phyloP scores from a whole-genome alignment of 1,140 invertebrate genomes.

The Daktulosphaira vitifoliae region DNA sequence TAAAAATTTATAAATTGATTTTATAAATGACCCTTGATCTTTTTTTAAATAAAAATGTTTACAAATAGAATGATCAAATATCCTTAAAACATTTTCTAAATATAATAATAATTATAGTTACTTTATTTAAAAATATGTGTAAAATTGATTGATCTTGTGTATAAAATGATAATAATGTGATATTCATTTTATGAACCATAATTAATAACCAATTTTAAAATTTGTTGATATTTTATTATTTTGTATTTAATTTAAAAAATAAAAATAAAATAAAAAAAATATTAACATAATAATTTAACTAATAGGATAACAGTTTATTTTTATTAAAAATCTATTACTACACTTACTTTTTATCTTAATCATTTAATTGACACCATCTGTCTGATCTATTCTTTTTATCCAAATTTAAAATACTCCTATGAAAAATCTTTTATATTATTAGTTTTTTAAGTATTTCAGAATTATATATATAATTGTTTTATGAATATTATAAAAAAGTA shows the following conservation, averaged over 20 bases:
- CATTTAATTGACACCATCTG: no score
- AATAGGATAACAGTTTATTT: no score
- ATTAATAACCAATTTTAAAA: constrained; percentile 24
- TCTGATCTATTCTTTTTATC: no score
- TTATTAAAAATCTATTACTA: no score
- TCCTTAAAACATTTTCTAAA: constrained; percentile 1
- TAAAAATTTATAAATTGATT: constrained; percentile 2
- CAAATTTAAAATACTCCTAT: no score
- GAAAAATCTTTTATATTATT: no score
- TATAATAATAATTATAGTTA: constrained; percentile 5
- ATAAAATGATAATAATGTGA: background rate
- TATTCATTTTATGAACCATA: constrained; percentile 10
- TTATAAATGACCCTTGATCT: constrained; percentile 20
- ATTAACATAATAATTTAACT: no score
- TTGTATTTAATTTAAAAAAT: background rate
- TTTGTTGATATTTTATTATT: constrained; percentile 24
- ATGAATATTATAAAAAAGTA: no score
- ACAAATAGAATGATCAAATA: constrained; percentile 3
- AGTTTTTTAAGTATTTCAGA: no score
- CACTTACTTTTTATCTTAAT: no score
- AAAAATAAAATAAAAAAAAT: no score
- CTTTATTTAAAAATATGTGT: constrained; percentile 18
- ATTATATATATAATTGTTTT: no score
- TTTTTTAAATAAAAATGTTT: background rate
- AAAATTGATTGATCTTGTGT: constrained; percentile 19